phyloP scores from a whole-genome alignment of 1,140 invertebrate species.

The Sycophaga agraensis region DNA sequence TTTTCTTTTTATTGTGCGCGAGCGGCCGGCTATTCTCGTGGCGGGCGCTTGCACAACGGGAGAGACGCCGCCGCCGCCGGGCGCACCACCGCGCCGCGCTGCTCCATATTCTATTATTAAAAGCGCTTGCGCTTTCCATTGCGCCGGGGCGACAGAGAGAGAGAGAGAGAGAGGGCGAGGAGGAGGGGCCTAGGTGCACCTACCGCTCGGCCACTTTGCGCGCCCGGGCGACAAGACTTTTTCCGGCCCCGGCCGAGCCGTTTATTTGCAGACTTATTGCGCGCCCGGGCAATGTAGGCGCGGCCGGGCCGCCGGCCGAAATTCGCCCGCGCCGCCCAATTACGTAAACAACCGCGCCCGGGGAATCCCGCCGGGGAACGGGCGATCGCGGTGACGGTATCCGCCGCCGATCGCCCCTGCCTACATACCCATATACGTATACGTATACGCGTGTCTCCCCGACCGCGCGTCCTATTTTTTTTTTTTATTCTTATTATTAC shows the following conservation, averaged over 20 bases:
- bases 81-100: slow-evolving; percentile 20
- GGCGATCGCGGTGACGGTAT: too few relatives aligned
- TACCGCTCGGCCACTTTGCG: slow-evolving; percentile 1
- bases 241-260: background rate
- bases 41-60: slow-evolving; percentile 12
- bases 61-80: background rate
- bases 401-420: too few relatives aligned
- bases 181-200: slow-evolving; percentile 12
- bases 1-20: too few relatives aligned
- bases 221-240: background rate
- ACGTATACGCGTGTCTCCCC: too few relatives aligned
- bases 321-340: background rate
- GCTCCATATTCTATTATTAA: slow-evolving; percentile 42
- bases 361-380: too few relatives aligned
- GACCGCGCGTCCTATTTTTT: too few relatives aligned
- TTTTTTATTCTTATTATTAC: too few relatives aligned
- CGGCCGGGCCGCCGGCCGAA: background rate
- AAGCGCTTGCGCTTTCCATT: slow-evolving; percentile 11
- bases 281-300: background rate
- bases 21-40: slow-evolving; percentile 21
- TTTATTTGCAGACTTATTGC: background rate
- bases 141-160: background rate
- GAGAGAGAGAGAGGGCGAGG: background rate
- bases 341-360: too few relatives aligned
- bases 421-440: too few relatives aligned